These are phyloP conservation scores for Labroides dimidiatus DNA, from an alignment of 2,797 vertebrate genomes.

Conservation along the genomic window DNA sequence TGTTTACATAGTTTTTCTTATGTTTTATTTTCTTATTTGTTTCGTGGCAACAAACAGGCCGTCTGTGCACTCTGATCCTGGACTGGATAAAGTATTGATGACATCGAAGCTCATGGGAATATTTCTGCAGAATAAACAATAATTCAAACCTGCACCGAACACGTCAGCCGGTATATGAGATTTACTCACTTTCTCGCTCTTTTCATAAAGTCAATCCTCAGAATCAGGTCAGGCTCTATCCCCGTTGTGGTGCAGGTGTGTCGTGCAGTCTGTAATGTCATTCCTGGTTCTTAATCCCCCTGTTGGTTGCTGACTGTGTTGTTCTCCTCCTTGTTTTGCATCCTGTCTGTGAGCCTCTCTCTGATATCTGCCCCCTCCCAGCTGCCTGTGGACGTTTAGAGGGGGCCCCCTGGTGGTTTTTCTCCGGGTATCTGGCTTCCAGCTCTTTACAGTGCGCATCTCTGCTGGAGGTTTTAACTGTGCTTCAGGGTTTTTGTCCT, in stretches of 20 bases:
- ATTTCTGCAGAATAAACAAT: too few relatives aligned
- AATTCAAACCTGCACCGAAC: neutral
- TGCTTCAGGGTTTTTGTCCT: neutral
- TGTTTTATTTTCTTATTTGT: too few relatives aligned
- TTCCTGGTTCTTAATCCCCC: constrained; percentile 14
- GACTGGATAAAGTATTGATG: too few relatives aligned
- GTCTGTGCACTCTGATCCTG: too few relatives aligned
- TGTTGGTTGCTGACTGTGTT: constrained; percentile 1
- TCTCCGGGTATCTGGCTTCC: neutral
- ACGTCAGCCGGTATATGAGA: neutral
- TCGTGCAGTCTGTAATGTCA: constrained; percentile 7
- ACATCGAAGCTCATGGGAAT: too few relatives aligned
- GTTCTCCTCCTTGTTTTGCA: constrained; percentile 15
- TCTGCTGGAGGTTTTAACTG: neutral
- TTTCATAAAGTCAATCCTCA: neutral
- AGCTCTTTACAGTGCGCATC: constrained; percentile 6
- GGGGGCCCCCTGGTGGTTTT: constrained; percentile 14
- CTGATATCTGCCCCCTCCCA: constrained; percentile 14
- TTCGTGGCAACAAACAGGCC: too few relatives aligned
- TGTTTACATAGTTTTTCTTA: too few relatives aligned
- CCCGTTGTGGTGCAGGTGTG: neutral
- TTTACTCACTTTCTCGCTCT: neutral
- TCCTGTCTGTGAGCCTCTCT: constrained; percentile 10
- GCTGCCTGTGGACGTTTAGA: constrained; percentile 14
- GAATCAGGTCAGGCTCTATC: constrained; percentile 13